A percentile compares a stretch with the other conserved stretches of the same genome.
Conservation (phyloP, 2,888 invertebrate species). For the Rhorus exstirpatorius region DNA sequence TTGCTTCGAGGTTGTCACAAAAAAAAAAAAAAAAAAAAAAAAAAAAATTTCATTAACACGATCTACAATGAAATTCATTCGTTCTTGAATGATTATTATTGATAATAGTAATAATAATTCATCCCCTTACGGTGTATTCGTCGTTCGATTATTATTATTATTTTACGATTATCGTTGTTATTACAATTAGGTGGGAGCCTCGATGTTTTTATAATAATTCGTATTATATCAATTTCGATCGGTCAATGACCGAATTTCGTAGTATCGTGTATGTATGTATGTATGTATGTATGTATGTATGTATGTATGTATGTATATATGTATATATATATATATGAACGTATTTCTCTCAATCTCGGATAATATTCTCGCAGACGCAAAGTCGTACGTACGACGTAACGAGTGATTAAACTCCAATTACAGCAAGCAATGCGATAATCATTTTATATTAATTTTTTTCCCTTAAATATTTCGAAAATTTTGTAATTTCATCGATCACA, state of each 20-base stretch:
- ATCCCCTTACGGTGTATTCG: too few species aligned
- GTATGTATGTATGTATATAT: too few species aligned
- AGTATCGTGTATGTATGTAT: neutral
- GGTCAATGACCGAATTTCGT: conserved; percentile 47
- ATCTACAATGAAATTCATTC: too few species aligned
- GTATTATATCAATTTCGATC: conserved; percentile 7
- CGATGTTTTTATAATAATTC: neutral
- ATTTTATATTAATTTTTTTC: neutral
- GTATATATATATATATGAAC: too few species aligned
- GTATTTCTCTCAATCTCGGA: conserved; percentile 7
- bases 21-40: neutral
- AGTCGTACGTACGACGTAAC: neutral
- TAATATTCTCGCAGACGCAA: conserved; percentile 11
- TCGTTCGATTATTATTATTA: too few species aligned
- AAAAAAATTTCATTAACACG: neutral
- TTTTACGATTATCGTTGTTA: too few species aligned
- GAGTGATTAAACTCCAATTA: neutral
- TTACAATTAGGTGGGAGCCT: too few species aligned
- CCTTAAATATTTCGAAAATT: neutral
- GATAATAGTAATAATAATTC: too few species aligned
- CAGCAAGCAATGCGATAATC: conserved; percentile 1
- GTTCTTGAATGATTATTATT: too few species aligned
- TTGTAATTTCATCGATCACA: too few species aligned
- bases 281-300: neutral
- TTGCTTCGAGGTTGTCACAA: neutral